Conservation (phyloP, 2,797 vertebrate genomes). For the Oophaga sylvatica region DNA sequence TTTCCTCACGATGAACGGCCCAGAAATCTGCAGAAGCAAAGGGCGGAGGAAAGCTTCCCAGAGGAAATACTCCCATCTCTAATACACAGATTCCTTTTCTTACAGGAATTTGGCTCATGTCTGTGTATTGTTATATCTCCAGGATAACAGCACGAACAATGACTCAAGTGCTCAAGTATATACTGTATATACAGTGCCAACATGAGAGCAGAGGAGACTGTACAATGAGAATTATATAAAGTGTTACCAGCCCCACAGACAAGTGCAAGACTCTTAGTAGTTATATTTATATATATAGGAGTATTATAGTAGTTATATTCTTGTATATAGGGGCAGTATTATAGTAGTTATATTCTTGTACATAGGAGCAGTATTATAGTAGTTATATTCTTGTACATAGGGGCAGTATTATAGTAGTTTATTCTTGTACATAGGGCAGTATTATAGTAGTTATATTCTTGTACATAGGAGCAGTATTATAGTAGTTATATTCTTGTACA, state of each 20-base stretch:
- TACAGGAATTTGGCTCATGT: slow-evolving; percentile 11
- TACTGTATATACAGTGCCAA: background rate
- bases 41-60: background rate
- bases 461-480: no score
- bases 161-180: background rate
- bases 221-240: no score
- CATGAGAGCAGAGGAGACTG: background rate
- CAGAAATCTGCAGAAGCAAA: background rate
- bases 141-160: background rate
- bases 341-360: no score
- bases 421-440: no score
- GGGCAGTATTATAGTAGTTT: no score
- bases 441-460: no score
- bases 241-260: background rate
- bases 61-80: slow-evolving; percentile 1
- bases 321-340: background rate
- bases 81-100: background rate
- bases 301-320: slow-evolving; percentile 14
- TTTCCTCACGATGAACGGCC: background rate
- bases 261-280: background rate
- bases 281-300: slow-evolving; percentile 12
- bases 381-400: no score
- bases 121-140: slow-evolving; percentile 28
- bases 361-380: background rate
- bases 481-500: no score